Evolutionary conservation across 2,888 invertebrate species (phyloP).

Genomic region (Habroteleia sp.): DNA sequence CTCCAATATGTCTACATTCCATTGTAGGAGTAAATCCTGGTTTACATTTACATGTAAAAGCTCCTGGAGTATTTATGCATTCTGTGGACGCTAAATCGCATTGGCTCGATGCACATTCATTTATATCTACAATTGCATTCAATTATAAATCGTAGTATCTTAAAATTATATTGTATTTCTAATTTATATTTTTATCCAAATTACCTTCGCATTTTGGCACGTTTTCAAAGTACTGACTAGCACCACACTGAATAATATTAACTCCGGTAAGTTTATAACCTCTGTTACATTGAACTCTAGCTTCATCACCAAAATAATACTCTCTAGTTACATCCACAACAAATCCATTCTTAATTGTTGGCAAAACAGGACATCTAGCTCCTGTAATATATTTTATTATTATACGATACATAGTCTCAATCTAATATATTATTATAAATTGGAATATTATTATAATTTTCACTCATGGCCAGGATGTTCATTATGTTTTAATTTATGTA

Average conservation of each 20-base stretch:
- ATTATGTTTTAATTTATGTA: too few relatives aligned
- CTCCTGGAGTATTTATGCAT: conserved; percentile 93
- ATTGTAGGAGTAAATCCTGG: conserved; percentile 91
- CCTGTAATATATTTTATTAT: conserved; percentile 75
- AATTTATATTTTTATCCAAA: conserved; percentile 1
- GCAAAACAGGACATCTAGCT: conserved; percentile 87
- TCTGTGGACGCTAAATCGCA: conserved; percentile 95
- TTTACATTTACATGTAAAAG: conserved; percentile 93
- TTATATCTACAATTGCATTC: conserved; percentile 85
- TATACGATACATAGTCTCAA: too few relatives aligned
- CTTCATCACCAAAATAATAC: conserved; percentile 94
- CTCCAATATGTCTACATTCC: conserved; percentile 94
- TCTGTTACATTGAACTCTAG: conserved; percentile 94
- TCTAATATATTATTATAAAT: too few relatives aligned
- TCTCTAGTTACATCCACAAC: conserved; percentile 89
- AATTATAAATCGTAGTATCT: background rate
- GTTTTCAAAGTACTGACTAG: conserved; percentile 91
- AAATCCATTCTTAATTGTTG: conserved; percentile 92
- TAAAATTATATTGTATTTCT: background rate
- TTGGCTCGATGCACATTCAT: conserved; percentile 93
- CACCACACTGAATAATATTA: conserved; percentile 91
- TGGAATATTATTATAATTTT: too few relatives aligned
- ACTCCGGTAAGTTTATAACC: conserved; percentile 93
- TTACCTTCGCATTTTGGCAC: conserved; percentile 91
- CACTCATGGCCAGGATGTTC: too few relatives aligned